Percentiles rank a stretch among this genome's conserved stretches.
phyloP scores from a whole-genome alignment of 2,888 invertebrate genomes.

The Andrena camellia region DNA sequence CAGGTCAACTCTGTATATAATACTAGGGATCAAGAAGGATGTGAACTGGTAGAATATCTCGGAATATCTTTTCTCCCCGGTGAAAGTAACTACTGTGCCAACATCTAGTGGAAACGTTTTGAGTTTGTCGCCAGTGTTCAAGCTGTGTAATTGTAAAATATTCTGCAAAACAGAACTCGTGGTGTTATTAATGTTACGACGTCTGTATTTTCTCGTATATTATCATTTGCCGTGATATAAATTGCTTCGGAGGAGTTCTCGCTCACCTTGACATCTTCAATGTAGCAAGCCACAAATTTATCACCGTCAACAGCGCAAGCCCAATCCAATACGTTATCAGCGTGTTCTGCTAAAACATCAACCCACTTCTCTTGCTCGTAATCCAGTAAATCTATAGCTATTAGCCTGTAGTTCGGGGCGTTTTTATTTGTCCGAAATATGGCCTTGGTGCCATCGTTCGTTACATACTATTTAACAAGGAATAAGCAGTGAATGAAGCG shows the following conservation, averaged over 20 bases:
- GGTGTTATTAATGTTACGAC: slow-evolving; percentile 23
- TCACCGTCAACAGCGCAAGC: slow-evolving; percentile 93
- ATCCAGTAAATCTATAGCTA: slow-evolving; percentile 92
- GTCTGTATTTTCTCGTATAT: background rate
- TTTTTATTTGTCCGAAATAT: slow-evolving; percentile 97
- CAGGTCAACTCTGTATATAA: slow-evolving; percentile 95
- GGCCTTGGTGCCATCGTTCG: slow-evolving; percentile 93
- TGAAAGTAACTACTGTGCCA: slow-evolving; percentile 94
- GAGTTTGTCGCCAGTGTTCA: slow-evolving; percentile 90
- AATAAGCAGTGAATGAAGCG: slow-evolving; percentile 13
- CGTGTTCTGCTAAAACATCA: slow-evolving; percentile 93
- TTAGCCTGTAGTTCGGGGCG: slow-evolving; percentile 96
- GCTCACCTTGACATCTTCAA: slow-evolving; percentile 96
- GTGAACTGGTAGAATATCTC: slow-evolving; percentile 98
- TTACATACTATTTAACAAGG: slow-evolving; percentile 90
- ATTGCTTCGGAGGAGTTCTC: background rate
- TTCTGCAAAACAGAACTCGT: slow-evolving; percentile 87
- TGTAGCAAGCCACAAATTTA: slow-evolving; percentile 94
- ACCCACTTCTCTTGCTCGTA: slow-evolving; percentile 92
- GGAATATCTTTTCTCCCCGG: slow-evolving; percentile 93
- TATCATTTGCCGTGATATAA: background rate
- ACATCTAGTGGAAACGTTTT: slow-evolving; percentile 93
- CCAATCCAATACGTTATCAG: slow-evolving; percentile 96
- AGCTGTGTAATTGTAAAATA: slow-evolving; percentile 92
- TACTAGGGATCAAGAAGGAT: slow-evolving; percentile 96